Evolutionary conservation across 2,888 invertebrate genomes (phyloP), one percentile per base, ranked within the genome.

Genomic region (Bhutanitis thaidina): DNA sequence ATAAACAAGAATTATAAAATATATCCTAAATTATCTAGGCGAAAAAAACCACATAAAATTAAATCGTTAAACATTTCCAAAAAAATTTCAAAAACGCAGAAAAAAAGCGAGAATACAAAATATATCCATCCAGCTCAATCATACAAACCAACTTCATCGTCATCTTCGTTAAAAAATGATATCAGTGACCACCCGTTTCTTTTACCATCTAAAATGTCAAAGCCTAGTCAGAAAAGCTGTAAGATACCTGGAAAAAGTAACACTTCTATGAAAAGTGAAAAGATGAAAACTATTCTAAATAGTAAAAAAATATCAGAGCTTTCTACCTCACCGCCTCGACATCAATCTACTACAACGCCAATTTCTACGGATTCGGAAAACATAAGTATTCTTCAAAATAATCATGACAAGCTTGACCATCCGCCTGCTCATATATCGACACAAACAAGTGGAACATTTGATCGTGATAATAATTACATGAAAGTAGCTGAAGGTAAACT

Each of bases 11-110:
- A 34, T 32, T 41, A 27, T 27, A 57, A 53, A 46, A 52, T 41
- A 43, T 40, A 36, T 38, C 25, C 56, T 13, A 71, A 67, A 52
- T 25, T 58, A 10, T 49, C 55, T 3, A 72, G 70, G 55, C 71
- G 64, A 56, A 83, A 71, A 55, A 63, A 68, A 12, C 56, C 78
- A 8, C 87, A 87, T 54, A 89, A 86, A 74, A 75, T 89, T 0
- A 89, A 88, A 63, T 84, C 83, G 1, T 64, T 87, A 34, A 87
- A 88, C 63, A 79, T 88, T 61, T 81, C 87, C 1, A 85, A 71
- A 62, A 64, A 73, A 38, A 54, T 84, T 36, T 50, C 68, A 15
- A 47, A 37, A 27, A 38, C 25, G 5, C 38, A 36, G 34, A 40
- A 32, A n/a, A 35, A n/a, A 3, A 27, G 27, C 27, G 27, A 7